Percentiles rank a stretch among this genome's conserved stretches.
Conservation (phyloP, 2,113 vertebrate species). For the Phodopus roborovskii region DNA sequence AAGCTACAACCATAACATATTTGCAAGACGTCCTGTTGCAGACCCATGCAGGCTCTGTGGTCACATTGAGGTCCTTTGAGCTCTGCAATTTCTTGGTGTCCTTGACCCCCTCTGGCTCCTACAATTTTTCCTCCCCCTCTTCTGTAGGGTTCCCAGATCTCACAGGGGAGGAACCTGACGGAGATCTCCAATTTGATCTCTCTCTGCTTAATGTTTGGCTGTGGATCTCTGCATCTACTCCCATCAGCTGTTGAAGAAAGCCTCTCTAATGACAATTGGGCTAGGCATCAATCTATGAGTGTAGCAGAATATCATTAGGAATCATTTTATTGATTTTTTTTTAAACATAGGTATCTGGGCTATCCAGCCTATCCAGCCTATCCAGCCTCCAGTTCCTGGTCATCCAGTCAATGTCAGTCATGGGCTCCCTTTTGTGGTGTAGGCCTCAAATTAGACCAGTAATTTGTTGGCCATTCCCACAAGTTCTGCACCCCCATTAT, state of each 20-base stretch:
- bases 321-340: not conserved
- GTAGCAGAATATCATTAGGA: not conserved
- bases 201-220: not conserved
- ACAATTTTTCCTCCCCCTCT: not conserved
- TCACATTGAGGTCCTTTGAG: not conserved
- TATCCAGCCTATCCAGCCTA: not conserved
- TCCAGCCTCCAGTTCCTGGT: not conserved
- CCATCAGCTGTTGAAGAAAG: not conserved
- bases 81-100: not conserved
- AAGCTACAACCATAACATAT: not conserved
- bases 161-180: not conserved
- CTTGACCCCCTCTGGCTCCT: not conserved
- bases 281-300: not conserved
- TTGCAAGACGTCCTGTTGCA: not conserved
- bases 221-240: not conserved
- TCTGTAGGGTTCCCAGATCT: not conserved
- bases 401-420: not conserved
- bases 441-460: not conserved
- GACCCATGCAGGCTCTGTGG: not conserved
- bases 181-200: not conserved
- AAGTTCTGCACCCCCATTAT: too few relatives aligned
- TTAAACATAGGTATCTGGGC: not conserved
- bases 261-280: not conserved
- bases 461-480: not conserved
- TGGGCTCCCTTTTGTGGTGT: not conserved